phyloP scores from a whole-genome alignment of 2,797 vertebrate species.

The Pachyuromys duprasi region DNA sequence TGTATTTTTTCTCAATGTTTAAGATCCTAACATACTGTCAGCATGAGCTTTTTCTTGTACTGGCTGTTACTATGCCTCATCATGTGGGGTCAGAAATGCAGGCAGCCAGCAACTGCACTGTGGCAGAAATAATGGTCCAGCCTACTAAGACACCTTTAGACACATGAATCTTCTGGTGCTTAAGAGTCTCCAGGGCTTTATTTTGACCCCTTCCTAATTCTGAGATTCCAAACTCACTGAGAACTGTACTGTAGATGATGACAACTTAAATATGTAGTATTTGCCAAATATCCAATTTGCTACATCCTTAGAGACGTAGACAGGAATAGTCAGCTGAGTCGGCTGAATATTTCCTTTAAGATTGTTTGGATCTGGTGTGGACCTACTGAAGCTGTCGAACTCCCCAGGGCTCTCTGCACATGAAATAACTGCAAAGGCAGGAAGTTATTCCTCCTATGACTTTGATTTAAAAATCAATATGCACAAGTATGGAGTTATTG shows the following conservation, averaged over 20 bases:
- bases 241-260: conserved; percentile 32
- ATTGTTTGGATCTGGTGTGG: background rate
- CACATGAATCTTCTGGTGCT: background rate
- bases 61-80: background rate
- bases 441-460: background rate
- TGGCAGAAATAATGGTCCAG: background rate
- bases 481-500: background rate
- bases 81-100: background rate
- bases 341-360: conserved; percentile 8
- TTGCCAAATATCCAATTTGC: too few species aligned
- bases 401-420: background rate
- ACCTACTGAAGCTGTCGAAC: background rate
- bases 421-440: conserved; percentile 13
- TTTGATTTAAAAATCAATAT: background rate
- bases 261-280: conserved; percentile 6
- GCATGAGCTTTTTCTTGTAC: conserved; percentile 22
- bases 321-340: background rate
- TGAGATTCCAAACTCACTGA: conserved; percentile 25
- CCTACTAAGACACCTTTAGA: background rate
- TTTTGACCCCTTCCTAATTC: conserved; percentile 32
- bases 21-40: background rate
- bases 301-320: background rate
- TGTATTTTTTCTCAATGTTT: background rate
- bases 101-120: background rate
- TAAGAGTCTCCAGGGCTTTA: background rate